A percentile compares a stretch with the other conserved stretches of the same genome.
These are phyloP conservation scores for Apodemia duryi DNA, from an alignment of 2,888 invertebrate genomes.

Conservation along the genomic window DNA sequence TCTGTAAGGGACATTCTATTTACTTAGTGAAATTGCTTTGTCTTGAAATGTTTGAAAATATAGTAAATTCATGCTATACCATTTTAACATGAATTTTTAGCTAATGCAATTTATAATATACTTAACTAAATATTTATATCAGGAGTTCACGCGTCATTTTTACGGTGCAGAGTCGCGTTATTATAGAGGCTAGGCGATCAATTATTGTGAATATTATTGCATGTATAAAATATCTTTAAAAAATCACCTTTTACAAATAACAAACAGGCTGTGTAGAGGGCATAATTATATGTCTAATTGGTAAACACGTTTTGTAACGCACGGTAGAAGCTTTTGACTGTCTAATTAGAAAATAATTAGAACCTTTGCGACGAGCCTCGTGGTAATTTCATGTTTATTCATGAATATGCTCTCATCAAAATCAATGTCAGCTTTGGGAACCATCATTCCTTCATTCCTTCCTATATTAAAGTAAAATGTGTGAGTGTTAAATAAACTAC, in stretches of 20 bases:
- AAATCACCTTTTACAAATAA: no score
- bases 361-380: no score
- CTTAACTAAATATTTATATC: background rate
- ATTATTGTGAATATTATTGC: no score
- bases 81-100: background rate
- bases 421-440: background rate
- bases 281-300: no score
- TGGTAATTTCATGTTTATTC: background rate
- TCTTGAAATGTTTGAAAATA: background rate
- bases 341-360: no score
- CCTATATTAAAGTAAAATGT: background rate
- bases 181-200: no score
- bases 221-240: no score
- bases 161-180: no score
- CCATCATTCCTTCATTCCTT: background rate
- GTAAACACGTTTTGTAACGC: no score
- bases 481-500: background rate
- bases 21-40: constrained; percentile 9
- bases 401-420: background rate
- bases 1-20: constrained; percentile 12
- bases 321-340: no score
- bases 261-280: no score
- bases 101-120: background rate
- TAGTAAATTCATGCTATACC: background rate
- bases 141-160: no score